These are phyloP conservation scores for Cephus nigrinus DNA, from an alignment of 2,888 invertebrate species.

Conservation along the genomic window DNA sequence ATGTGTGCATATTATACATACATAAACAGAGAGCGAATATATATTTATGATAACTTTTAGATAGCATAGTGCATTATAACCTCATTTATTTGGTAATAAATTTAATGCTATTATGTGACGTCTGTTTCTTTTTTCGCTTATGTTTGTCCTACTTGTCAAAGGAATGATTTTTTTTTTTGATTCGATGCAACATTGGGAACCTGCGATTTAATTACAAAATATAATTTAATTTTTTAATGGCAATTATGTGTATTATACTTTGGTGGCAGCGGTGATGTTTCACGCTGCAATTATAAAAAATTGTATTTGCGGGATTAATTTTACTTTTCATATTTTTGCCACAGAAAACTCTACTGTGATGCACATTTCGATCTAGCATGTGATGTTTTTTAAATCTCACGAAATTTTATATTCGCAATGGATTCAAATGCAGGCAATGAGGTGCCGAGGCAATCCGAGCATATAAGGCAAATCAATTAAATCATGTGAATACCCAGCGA, in stretches of 20 bases:
- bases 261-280: neutral
- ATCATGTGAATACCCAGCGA: neutral
- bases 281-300: neutral
- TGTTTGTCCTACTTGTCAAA: slow-evolving; percentile 43
- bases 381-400: neutral
- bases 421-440: no score
- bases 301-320: neutral
- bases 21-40: slow-evolving; percentile 12
- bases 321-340: neutral
- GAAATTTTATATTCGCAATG: neutral
- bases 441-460: no score
- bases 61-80: slow-evolving; percentile 56
- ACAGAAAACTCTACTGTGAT: neutral
- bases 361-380: neutral
- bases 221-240: neutral
- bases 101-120: slow-evolving; percentile 61
- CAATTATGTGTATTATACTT: neutral
- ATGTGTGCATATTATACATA: neutral
- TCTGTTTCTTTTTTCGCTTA: slow-evolving; percentile 63
- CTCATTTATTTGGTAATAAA: slow-evolving; percentile 63
- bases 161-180: slow-evolving; percentile 17
- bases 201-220: neutral
- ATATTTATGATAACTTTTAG: slow-evolving; percentile 36
- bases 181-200: neutral
- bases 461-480: neutral